phyloP scores from a whole-genome alignment of 2,113 vertebrate genomes.

The Psephotus haematonotus region DNA sequence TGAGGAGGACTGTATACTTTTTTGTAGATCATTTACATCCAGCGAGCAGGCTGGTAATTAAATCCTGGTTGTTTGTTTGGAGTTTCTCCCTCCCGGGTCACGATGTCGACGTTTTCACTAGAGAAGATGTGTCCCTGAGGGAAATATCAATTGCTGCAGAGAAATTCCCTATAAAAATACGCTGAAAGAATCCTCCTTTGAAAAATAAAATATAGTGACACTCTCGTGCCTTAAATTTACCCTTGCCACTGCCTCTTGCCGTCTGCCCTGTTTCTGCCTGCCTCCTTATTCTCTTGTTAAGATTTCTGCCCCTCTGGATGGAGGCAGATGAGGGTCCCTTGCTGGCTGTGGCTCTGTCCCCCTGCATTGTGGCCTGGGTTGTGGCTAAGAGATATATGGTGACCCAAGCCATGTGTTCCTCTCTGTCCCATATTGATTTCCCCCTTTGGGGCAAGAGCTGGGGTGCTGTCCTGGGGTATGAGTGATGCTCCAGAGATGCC shows the following conservation, averaged over 20 bases:
- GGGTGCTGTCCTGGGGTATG: neutral
- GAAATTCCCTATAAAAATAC: conserved; percentile 52
- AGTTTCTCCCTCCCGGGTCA: conserved; percentile 68
- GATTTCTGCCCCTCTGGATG: neutral
- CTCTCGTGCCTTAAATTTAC: neutral
- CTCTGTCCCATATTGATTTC: neutral
- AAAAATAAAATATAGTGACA: conserved; percentile 34
- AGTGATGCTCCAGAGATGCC: neutral
- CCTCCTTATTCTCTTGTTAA: neutral
- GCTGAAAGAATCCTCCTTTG: conserved; percentile 40
- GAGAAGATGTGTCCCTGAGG: conserved; percentile 71
- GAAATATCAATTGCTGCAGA: conserved; percentile 47
- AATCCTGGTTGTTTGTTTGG: conserved; percentile 69
- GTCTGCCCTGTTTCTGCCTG: neutral
- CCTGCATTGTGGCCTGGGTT: neutral
- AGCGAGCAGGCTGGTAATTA: conserved; percentile 67
- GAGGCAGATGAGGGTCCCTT: neutral
- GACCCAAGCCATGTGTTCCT: neutral
- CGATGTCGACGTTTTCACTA: conserved; percentile 71
- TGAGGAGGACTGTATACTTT: conserved; percentile 62
- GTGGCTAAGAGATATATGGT: neutral
- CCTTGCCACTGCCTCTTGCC: neutral
- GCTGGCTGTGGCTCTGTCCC: neutral
- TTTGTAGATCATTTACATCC: conserved; percentile 70
- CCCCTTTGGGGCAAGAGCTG: neutral